These are phyloP conservation scores for Oncorhynchus tshawytscha DNA, from an alignment of 2,113 vertebrate species.

Conservation along the genomic window DNA sequence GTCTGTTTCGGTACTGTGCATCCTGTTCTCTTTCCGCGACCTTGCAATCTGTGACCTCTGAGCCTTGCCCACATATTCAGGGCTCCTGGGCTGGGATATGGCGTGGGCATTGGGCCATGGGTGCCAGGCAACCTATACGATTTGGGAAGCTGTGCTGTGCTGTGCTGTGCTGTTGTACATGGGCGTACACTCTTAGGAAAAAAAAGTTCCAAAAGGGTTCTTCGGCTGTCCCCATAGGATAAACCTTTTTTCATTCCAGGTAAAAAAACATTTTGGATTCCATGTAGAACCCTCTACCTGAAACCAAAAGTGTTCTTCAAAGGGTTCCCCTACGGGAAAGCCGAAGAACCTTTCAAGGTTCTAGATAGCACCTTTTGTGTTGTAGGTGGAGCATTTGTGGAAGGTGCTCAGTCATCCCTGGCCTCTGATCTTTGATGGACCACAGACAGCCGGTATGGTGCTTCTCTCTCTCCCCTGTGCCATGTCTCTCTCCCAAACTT, in stretches of 20 bases:
- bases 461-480: not conserved
- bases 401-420: conserved; percentile 25
- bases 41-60: not conserved
- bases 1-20: not conserved
- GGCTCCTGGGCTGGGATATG: not conserved
- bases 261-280: too few species aligned
- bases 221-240: too few species aligned
- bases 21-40: conserved; percentile 6
- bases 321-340: too few species aligned
- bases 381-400: conserved; percentile 28
- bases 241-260: too few species aligned
- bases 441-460: conserved; percentile 6
- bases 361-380: conserved; percentile 4
- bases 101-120: conserved; percentile 1
- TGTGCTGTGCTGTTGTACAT: conserved; percentile 11
- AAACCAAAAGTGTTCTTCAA: too few species aligned
- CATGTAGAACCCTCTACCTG: too few species aligned
- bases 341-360: too few species aligned
- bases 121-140: not conserved
- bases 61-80: not conserved
- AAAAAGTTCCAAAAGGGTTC: too few species aligned
- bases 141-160: conserved; percentile 6
- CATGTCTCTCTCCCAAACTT: not conserved
- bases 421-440: conserved; percentile 27
- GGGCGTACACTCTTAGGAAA: conserved; percentile 10